phyloP scores from a whole-genome alignment of 2,888 invertebrate species.

The Aphidoletes aphidimyza region DNA sequence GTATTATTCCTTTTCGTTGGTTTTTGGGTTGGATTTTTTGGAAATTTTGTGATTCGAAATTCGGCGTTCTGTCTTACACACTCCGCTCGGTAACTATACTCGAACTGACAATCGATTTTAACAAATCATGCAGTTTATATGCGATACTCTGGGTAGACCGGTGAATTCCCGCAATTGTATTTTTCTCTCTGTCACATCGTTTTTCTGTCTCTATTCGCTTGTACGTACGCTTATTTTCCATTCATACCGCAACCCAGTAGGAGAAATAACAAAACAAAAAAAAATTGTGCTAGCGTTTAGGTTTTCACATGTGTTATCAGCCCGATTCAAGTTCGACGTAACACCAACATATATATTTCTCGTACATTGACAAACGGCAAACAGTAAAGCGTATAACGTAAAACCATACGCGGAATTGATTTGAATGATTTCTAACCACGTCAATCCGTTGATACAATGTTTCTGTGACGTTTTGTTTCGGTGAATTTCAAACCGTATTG shows the following conservation, averaged over 20 bases:
- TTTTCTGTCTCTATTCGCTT: background rate
- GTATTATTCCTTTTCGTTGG: too few relatives aligned
- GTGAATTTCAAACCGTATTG: background rate
- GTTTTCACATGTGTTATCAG: too few relatives aligned
- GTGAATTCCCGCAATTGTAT: constrained; percentile 37
- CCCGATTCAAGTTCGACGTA: background rate
- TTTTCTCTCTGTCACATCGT: background rate
- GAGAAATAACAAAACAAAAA: too few relatives aligned
- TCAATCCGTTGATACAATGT: background rate
- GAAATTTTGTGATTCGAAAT: background rate
- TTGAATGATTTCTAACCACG: background rate
- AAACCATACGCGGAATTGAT: background rate
- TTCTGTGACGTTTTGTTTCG: too few relatives aligned
- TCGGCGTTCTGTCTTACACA: too few relatives aligned
- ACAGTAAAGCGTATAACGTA: background rate
- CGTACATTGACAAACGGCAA: too few relatives aligned
- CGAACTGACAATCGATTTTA: constrained; percentile 18
- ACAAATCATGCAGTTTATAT: background rate
- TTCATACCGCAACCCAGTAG: too few relatives aligned
- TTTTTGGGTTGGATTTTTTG: background rate
- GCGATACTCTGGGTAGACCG: background rate
- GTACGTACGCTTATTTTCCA: background rate
- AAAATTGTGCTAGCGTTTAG: too few relatives aligned
- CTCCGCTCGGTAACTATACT: constrained; percentile 5
- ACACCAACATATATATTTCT: too few relatives aligned